These are phyloP conservation scores for Mactromeris polynyma DNA, from an alignment of 2,888 invertebrate species.

Conservation along the genomic window DNA sequence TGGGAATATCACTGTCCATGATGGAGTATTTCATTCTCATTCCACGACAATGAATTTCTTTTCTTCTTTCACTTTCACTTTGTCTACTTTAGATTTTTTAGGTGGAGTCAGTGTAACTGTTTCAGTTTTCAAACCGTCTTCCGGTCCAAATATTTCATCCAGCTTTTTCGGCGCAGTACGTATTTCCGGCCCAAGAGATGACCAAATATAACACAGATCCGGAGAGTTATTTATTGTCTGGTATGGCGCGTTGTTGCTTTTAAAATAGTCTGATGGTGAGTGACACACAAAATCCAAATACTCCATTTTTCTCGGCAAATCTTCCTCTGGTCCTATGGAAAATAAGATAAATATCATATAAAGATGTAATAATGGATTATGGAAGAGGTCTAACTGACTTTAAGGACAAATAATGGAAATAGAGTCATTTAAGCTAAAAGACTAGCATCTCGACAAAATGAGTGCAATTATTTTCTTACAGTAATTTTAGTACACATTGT, in stretches of 20 bases:
- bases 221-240: slow-evolving; percentile 88
- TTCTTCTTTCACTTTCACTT: slow-evolving; percentile 65
- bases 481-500: too few species aligned
- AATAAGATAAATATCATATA: not conserved
- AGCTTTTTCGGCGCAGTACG: slow-evolving; percentile 76
- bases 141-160: slow-evolving; percentile 83
- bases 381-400: too few species aligned
- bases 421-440: too few species aligned
- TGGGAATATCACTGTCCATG: not conserved
- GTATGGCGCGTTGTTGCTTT: slow-evolving; percentile 92
- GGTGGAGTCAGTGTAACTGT: slow-evolving; percentile 26
- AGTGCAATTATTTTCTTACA: too few species aligned
- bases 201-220: slow-evolving; percentile 86
- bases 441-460: too few species aligned
- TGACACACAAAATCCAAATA: slow-evolving; percentile 97
- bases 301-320: slow-evolving; percentile 94
- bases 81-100: slow-evolving; percentile 58
- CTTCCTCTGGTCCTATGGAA: slow-evolving; percentile 94
- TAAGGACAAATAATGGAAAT: too few species aligned
- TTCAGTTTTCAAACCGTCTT: slow-evolving; percentile 45
- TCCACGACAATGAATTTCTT: slow-evolving; percentile 65
- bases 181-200: slow-evolving; percentile 84
- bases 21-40: slow-evolving; percentile 12
- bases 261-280: slow-evolving; percentile 95
- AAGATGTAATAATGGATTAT: not conserved